These are phyloP conservation scores for Chelonus formosanus DNA, from an alignment of 2,888 invertebrate genomes.

Conservation along the genomic window DNA sequence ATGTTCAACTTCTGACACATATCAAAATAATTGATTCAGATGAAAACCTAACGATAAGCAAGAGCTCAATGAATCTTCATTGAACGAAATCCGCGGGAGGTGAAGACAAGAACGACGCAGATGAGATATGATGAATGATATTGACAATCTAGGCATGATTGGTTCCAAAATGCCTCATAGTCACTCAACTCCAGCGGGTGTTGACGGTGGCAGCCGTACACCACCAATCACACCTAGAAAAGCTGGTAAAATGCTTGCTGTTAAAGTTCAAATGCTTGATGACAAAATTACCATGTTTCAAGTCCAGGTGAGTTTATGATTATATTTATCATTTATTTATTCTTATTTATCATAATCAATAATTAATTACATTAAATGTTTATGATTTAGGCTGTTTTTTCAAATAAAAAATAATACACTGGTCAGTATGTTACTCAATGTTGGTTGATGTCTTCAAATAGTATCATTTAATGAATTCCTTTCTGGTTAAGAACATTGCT, in stretches of 20 bases:
- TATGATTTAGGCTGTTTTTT: too few relatives aligned
- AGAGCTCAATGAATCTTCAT: constrained; percentile 26
- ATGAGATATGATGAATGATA: constrained; percentile 57
- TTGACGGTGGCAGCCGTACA: constrained; percentile 79
- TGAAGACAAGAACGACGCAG: constrained; percentile 12
- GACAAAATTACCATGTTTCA: constrained; percentile 90
- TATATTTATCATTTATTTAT: not conserved
- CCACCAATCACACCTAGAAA: constrained; percentile 84
- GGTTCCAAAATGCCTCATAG: constrained; percentile 83
- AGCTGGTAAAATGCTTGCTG: constrained; percentile 88
- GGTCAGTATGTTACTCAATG: too few relatives aligned
- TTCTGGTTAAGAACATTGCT: too few relatives aligned
- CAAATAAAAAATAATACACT: too few relatives aligned
- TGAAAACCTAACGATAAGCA: constrained; percentile 27
- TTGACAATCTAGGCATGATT: constrained; percentile 58
- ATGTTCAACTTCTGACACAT: not conserved
- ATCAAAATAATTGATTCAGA: constrained; percentile 11
- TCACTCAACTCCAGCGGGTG: constrained; percentile 84
- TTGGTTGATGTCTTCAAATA: too few relatives aligned
- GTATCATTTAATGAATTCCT: too few relatives aligned
- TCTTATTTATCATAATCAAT: not conserved
- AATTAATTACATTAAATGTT: not conserved
- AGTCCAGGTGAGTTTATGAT: constrained; percentile 77
- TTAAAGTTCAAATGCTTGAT: constrained; percentile 89
- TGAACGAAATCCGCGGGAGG: constrained; percentile 17